Percentiles rank a stretch among this genome's conserved stretches.
Evolutionary conservation across 2,113 vertebrate genomes (phyloP).

Genomic region (Mobula birostris): DNA sequence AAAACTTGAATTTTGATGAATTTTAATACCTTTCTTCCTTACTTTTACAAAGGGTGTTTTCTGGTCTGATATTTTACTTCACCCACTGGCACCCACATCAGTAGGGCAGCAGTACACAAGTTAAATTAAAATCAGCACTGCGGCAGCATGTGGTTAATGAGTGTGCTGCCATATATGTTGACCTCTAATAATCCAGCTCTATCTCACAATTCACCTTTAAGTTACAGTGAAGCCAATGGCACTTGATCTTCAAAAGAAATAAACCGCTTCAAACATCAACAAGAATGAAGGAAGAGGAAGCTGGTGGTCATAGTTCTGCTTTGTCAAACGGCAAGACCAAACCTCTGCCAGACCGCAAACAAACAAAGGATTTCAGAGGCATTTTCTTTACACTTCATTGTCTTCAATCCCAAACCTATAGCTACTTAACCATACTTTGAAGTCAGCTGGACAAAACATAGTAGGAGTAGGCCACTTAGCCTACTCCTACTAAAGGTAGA

Average conservation of each 20-base stretch:
- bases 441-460: too few relatives aligned
- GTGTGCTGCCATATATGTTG: background rate
- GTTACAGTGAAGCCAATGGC: background rate
- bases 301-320: background rate
- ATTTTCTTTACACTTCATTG: background rate
- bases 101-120: background rate
- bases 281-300: background rate
- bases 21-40: too few relatives aligned
- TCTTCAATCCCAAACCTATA: too few relatives aligned
- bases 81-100: background rate
- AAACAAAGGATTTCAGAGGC: background rate
- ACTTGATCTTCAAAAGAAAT: background rate
- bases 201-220: background rate
- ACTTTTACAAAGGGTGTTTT: too few relatives aligned
- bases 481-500: too few relatives aligned
- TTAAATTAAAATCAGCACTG: background rate
- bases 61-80: background rate
- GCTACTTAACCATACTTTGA: too few relatives aligned
- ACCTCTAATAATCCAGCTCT: background rate
- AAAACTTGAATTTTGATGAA: too few relatives aligned
- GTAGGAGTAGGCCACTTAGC: too few relatives aligned
- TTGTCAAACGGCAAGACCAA: background rate
- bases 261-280: background rate
- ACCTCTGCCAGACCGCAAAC: background rate
- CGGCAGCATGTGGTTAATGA: background rate